Base-by-base conservation (phyloP, 2,113 vertebrate genomes). In the Recurvirostra avosetta region DNA sequence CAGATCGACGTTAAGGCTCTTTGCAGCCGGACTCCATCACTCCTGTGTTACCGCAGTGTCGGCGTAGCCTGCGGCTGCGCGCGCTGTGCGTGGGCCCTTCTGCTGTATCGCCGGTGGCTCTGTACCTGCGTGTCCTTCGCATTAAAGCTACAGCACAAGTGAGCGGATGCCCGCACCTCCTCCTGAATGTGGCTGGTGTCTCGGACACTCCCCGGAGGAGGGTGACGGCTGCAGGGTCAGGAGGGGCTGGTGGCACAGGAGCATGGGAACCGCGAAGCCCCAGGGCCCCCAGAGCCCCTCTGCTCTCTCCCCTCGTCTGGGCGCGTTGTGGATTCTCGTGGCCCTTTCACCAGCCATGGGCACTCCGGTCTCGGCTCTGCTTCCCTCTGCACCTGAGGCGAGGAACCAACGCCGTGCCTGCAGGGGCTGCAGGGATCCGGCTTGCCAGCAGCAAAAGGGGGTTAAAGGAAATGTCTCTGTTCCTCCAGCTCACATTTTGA, bases 21-120 rank as follows among this genome's bases (percentile, higher is more conserved):
- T 40, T 12, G 59, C 11, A n/a, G n/a, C 30, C 1, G 3, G 29
- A 20, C 32, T 22, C 15, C 12, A 38, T 19, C 25, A 2, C 67
- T 25, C 17, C 63, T 1, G 6, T 3, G 8, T 26, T 40, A n/a
- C 72, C 2, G 3, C 11, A 3, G 61, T 6, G 23, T 12, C 2
- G 4, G 52, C 1, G 18, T 12, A 20, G n/a, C 27, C 47, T 15
- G 38, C 3, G 36, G 67, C 47, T 15, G 25, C 6, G 15, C 5
- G 38, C 6, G 7, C 50, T 30, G 3, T 6, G 41, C 30, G 0
- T 1, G 15, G 11, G 34, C 32, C 45, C 22, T 38, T 19, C 7
- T 45, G 45, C 45, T 19, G 45, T 45, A 45, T 17, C 45, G 45
- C 45, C 8, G 18, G 0, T 21, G 43, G 12, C 21, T 13, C 45